Percentiles rank a stretch among this genome's conserved stretches.
Conservation (phyloP, 2,113 vertebrate species). For the Anseranas semipalmata region DNA sequence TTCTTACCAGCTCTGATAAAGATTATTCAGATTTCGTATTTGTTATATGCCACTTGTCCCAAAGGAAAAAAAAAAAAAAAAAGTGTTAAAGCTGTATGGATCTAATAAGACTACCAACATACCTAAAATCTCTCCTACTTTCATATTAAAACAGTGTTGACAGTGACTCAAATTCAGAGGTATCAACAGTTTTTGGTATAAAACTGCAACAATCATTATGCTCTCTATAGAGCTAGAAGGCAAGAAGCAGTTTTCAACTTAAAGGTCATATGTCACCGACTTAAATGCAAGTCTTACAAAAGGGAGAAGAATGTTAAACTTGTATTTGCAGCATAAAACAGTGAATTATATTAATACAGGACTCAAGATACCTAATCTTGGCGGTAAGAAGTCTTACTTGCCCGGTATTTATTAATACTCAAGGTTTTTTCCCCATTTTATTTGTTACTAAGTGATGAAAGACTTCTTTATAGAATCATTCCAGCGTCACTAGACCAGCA, state of each 20-base stretch:
- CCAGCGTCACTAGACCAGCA: background rate
- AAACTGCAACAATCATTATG: background rate
- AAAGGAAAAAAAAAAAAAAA: background rate
- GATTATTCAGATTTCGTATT: background rate
- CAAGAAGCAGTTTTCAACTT: background rate
- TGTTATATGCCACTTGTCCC: background rate
- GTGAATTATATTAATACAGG: background rate
- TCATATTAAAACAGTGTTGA: background rate
- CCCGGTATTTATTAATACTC: background rate
- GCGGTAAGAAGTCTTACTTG: background rate
- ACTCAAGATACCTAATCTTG: background rate
- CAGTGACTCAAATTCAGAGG: background rate
- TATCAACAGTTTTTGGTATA: constrained; percentile 9
- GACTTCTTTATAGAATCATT: background rate
- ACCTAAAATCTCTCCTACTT: background rate
- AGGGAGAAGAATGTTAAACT: background rate
- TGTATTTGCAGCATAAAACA: background rate
- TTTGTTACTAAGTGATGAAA: background rate
- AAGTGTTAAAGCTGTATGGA: background rate
- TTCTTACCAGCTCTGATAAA: background rate
- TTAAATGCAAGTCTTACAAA: background rate
- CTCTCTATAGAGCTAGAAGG: background rate
- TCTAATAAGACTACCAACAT: background rate
- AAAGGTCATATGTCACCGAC: background rate
- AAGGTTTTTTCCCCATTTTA: background rate